Evolutionary conservation across 53 echinoderm and acorn worm species (phyloP).

Genomic region (Echinarachnius parma): DNA sequence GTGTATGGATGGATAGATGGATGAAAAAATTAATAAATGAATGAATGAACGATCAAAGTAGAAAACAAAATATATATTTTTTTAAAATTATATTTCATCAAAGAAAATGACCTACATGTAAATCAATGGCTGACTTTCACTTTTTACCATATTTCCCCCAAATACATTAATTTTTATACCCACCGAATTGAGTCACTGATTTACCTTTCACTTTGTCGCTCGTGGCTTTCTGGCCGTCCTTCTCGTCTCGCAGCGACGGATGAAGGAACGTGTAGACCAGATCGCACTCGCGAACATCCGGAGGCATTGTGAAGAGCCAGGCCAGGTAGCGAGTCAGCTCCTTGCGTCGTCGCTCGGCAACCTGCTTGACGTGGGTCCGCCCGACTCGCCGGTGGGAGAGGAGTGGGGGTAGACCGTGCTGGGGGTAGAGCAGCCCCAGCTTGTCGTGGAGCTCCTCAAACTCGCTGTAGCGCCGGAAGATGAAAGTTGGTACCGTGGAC

Average conservation of each 20-base stretch:
- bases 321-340: conserved; percentile 69
- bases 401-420: conserved; percentile 60
- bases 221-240: conserved; percentile 69
- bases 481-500: conserved; percentile 76
- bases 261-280: conserved; percentile 99
- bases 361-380: conserved; percentile 93
- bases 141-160: no score
- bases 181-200: no score
- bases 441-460: conserved; percentile 87
- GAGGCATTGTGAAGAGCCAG: conserved; percentile 58
- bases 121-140: no score
- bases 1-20: no score
- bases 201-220: conserved; percentile 90
- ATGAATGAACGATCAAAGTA: no score
- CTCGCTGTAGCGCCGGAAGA: conserved; percentile 94
- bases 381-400: conserved; percentile 70
- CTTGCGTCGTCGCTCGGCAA: conserved; percentile 71
- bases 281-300: conserved; percentile 89
- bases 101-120: no score
- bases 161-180: no score
- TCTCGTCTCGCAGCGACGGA: conserved; percentile 90
- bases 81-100: no score
- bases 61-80: no score
- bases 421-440: conserved; percentile 68
- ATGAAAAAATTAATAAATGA: no score